Conservation (phyloP, 1,140 invertebrate species). For the Caenorhabditis remanei region DNA sequence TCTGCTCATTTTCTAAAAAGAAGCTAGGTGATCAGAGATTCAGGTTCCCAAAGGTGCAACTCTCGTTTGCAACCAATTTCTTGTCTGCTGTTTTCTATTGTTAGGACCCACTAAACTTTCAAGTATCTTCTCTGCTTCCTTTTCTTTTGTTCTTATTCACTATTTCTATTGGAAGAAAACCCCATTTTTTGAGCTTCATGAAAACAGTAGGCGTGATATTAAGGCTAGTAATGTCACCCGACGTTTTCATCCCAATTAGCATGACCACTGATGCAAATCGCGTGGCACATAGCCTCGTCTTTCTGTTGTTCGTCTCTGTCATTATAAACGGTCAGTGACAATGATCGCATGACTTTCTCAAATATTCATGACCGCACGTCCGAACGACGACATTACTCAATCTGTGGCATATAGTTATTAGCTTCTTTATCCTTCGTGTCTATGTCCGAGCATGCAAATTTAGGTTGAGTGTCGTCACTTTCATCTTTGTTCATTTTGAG, state of each 20-base stretch:
- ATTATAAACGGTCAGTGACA: conserved; percentile 27
- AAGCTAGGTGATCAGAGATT: background rate
- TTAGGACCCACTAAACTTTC: background rate
- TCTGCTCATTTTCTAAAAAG: background rate
- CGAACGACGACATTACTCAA: conserved; percentile 10
- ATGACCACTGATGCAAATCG: conserved; percentile 31
- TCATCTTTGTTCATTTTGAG: background rate
- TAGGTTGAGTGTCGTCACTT: background rate
- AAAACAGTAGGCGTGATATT: background rate
- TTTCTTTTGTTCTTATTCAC: background rate
- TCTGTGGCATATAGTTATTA: conserved; percentile 1
- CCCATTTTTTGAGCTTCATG: background rate
- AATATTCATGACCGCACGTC: conserved; percentile 33
- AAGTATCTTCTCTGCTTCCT: background rate
- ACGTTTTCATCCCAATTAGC: background rate
- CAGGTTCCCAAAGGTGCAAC: background rate
- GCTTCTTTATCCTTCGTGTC: conserved; percentile 38
- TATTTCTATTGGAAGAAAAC: background rate
- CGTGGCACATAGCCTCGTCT: background rate
- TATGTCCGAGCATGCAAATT: background rate
- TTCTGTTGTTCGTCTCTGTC: background rate
- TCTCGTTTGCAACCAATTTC: background rate
- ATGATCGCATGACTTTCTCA: conserved; percentile 48
- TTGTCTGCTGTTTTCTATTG: background rate
- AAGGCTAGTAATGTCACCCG: background rate